phyloP scores from a whole-genome alignment of 2,888 invertebrate species.

The Rhingia campestris region DNA sequence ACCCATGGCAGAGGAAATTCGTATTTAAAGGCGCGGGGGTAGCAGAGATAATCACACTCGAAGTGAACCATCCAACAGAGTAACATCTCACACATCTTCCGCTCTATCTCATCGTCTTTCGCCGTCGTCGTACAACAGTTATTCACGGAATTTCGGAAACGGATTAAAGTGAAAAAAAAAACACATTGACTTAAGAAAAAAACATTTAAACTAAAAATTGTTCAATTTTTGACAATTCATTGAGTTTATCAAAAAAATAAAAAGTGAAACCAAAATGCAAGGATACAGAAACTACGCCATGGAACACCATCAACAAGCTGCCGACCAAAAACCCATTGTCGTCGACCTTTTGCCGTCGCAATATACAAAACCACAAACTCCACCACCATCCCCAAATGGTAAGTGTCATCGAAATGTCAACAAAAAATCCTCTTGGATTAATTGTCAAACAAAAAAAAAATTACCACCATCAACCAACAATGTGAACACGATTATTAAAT shows the following conservation, averaged over 20 bases:
- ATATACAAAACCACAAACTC: slow-evolving; percentile 83
- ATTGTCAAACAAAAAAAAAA: neutral
- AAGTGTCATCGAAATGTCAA: slow-evolving; percentile 75
- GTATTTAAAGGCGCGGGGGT: slow-evolving; percentile 79
- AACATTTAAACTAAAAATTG: neutral
- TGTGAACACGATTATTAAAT: neutral
- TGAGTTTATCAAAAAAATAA: slow-evolving; percentile 38
- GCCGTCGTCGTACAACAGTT: slow-evolving; percentile 17
- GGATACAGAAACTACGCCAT: slow-evolving; percentile 82
- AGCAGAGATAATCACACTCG: slow-evolving; percentile 79
- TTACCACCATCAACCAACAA: neutral
- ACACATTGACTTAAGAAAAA: neutral
- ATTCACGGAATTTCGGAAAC: slow-evolving; percentile 30
- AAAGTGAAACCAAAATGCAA: slow-evolving; percentile 79
- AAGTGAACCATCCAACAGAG: slow-evolving; percentile 78
- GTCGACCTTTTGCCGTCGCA: slow-evolving; percentile 86
- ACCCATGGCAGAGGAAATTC: slow-evolving; percentile 52
- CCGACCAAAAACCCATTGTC: slow-evolving; percentile 84
- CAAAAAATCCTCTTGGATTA: neutral
- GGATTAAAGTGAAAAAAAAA: slow-evolving; percentile 44
- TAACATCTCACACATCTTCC: slow-evolving; percentile 74
- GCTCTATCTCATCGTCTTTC: neutral
- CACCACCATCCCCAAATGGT: slow-evolving; percentile 84
- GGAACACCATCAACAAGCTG: slow-evolving; percentile 78
- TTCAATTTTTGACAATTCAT: slow-evolving; percentile 17